Percentiles rank a stretch among this genome's conserved stretches.
Evolutionary conservation across 2,113 vertebrate species (phyloP).

Genomic region (Rhinopomastus cyanomelas): DNA sequence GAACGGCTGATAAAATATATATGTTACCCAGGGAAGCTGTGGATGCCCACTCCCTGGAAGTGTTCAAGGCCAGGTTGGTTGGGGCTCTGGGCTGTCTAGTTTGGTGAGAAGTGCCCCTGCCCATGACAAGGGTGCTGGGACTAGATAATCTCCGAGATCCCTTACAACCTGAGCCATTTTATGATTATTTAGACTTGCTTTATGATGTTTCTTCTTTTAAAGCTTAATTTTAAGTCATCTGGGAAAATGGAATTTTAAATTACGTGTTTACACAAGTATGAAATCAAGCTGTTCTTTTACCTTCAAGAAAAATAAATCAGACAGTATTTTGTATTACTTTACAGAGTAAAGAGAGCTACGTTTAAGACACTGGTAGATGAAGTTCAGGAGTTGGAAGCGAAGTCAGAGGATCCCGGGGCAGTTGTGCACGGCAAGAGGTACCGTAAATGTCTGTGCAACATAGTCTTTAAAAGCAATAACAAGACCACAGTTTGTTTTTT

Average conservation of each 20-base stretch:
- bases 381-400: slow-evolving; percentile 95
- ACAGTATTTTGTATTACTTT: slow-evolving; percentile 15
- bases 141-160: no score
- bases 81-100: no score
- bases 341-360: slow-evolving; percentile 88
- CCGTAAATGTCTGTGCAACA: neutral
- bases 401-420: slow-evolving; percentile 94
- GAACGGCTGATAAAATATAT: neutral
- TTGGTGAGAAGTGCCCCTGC: no score
- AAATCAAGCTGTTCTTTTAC: neutral
- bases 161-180: no score
- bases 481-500: neutral
- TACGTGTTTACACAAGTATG: neutral
- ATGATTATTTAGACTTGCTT: neutral
- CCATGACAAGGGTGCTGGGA: no score
- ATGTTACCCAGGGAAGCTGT: no score
- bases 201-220: neutral
- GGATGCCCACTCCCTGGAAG: no score
- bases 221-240: neutral
- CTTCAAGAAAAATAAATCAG: slow-evolving; percentile 26
- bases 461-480: neutral
- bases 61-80: no score
- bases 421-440: slow-evolving; percentile 98
- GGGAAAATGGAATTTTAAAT: neutral
- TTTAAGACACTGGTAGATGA: slow-evolving; percentile 98